Base-by-base conservation (phyloP, 2,797 vertebrate species). In the Takifugu ocellatus region DNA sequence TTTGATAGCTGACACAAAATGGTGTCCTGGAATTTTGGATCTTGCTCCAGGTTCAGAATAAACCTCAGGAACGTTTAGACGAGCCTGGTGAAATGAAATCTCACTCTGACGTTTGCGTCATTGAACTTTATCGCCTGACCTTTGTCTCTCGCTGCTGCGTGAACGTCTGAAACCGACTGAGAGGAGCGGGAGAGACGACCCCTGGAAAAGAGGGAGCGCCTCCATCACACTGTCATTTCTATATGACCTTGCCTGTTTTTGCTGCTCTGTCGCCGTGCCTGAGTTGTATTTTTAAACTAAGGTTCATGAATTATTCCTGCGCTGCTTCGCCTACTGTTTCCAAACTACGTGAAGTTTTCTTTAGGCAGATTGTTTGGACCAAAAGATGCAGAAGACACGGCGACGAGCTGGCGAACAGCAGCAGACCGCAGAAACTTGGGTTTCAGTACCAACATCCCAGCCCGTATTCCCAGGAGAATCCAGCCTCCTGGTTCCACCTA, bases 241-340 rank as follows among this genome's bases (percentile, higher is more conserved):
- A 21, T 21, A 1, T 3, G 57, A 52, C 49, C 46, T 56, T 59
- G 68, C 70, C 75, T 62, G 68, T 61, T 66, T 75, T 72, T 70
- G 60, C 66, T 75, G 59, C 1, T 50, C 36, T 5, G 16, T 17
- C 1, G 77, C 76, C n/a, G 51, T 29, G 70, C 54, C 59, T 27
- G 33, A 68, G 68, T 56, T 50, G 61, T 70, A 39, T 72, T 77
- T 79, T 77, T 79, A 83, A 84, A 85, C 85, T 75, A 84, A 84
- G 65, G 72, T 64, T 78, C 65, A 78, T 87, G 70, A 79, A 87
- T 85, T 78, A 87, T 84, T 84, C 75, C 59, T 44, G 26, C 51
- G 27, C 21, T 27, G 61, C 42, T 25, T 75, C 59, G 50, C 58
- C 49, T 55, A 29, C 69, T 63, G 51, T 65, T 75, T 58, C 45